phyloP scores from a whole-genome alignment of 2,888 invertebrate species.

The Pristionchus entomophagus region DNA sequence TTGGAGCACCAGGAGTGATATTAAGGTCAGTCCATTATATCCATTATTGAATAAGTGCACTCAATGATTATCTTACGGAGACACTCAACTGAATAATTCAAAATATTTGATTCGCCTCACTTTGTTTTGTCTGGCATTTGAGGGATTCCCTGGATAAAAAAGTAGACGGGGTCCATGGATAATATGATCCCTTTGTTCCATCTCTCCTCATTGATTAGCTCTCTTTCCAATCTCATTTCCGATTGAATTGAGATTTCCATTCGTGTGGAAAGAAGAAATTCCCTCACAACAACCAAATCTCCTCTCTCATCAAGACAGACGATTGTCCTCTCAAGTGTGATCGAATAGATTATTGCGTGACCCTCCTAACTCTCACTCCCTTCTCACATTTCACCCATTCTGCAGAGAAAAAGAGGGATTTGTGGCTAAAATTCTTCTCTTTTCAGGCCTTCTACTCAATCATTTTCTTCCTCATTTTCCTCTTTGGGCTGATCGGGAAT shows the following conservation, averaged over 20 bases:
- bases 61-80: no score
- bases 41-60: no score
- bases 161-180: not conserved
- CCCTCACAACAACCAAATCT: not conserved
- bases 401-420: not conserved
- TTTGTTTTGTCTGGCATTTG: not conserved
- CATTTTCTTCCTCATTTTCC: slow-evolving; percentile 71
- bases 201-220: not conserved
- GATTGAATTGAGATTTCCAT: slow-evolving; percentile 4
- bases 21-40: not conserved
- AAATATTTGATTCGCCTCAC: not conserved
- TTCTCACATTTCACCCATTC: not conserved
- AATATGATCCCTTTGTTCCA: not conserved
- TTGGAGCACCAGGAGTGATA: slow-evolving; percentile 21
- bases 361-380: not conserved
- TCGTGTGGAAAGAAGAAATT: not conserved
- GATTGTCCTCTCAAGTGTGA: slow-evolving; percentile 28
- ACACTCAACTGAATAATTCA: no score
- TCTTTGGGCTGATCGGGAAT: slow-evolving; percentile 73
- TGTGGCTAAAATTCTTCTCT: not conserved
- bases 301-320: not conserved
- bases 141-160: not conserved
- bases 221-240: slow-evolving; percentile 5
- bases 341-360: not conserved
- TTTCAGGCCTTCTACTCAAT: slow-evolving; percentile 68